These are phyloP conservation scores for Hylia prasina DNA, from an alignment of 2,113 vertebrate genomes.

Conservation along the genomic window DNA sequence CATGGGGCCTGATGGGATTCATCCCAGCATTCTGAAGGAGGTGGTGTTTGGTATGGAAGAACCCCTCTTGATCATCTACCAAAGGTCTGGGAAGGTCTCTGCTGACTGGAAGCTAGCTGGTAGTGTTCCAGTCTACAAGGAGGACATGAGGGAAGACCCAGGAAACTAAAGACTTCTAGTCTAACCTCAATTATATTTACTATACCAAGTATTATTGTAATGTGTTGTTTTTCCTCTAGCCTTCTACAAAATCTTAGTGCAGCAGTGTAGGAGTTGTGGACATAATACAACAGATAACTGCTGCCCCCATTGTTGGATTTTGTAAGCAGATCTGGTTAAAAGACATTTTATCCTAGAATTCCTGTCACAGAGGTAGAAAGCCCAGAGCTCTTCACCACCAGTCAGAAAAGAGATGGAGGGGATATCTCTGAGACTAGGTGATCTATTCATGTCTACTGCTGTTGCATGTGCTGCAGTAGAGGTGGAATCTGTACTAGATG, in stretches of 20 bases:
- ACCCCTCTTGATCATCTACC: neutral
- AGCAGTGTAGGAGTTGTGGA: neutral
- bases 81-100: neutral
- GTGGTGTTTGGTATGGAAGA: neutral
- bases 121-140: neutral
- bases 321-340: neutral
- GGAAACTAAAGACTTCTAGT: neutral
- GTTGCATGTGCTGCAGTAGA: neutral
- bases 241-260: neutral
- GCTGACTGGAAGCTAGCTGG: neutral
- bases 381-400: neutral
- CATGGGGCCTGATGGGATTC: neutral
- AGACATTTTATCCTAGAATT: neutral
- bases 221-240: neutral
- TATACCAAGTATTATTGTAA: neutral
- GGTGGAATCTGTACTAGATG: neutral
- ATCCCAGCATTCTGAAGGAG: neutral
- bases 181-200: neutral
- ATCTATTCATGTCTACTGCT: neutral
- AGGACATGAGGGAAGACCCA: neutral
- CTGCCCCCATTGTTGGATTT: neutral
- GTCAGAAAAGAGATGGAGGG: neutral
- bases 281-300: neutral
- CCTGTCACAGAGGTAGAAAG: neutral
- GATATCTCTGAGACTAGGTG: accelerated